Percentiles rank a stretch among this genome's conserved stretches.
phyloP scores from a whole-genome alignment of 2,888 invertebrate genomes.

The Nephrocerus scutellatus region DNA sequence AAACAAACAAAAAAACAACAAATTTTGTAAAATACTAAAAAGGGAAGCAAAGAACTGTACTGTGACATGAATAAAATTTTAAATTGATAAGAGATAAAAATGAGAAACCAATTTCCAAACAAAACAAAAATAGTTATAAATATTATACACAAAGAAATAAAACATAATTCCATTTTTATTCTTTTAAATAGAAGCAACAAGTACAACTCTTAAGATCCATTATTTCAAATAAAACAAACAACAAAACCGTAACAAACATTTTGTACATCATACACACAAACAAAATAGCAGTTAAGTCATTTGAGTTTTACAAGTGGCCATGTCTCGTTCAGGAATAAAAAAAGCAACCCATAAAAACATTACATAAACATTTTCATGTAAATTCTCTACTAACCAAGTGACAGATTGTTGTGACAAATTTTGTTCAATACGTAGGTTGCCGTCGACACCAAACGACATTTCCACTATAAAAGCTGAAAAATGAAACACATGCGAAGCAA shows the following conservation, averaged over 20 bases:
- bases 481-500: too few species aligned
- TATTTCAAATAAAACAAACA: conserved; percentile 9
- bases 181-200: conserved; percentile 22
- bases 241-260: conserved; percentile 18
- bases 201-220: too few species aligned
- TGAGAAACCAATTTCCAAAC: conserved; percentile 23
- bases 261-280: conserved; percentile 19
- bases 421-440: too few species aligned
- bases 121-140: conserved; percentile 21
- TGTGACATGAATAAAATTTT: too few species aligned
- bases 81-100: too few species aligned
- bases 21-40: conserved; percentile 25
- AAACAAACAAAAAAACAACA: too few species aligned
- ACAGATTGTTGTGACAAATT: too few species aligned
- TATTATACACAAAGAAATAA: conserved; percentile 10
- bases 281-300: conserved; percentile 15
- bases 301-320: conserved; percentile 10
- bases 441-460: too few species aligned
- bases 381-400: too few species aligned
- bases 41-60: conserved; percentile 25
- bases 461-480: too few species aligned
- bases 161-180: conserved; percentile 21
- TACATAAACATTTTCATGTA: conserved; percentile 13
- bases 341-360: conserved; percentile 10
- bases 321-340: conserved; percentile 8